A percentile compares a stretch with the other conserved stretches of the same genome.
These are phyloP conservation scores for Dicyrtoma fusca DNA, from an alignment of 2,888 invertebrate species.

Conservation along the genomic window DNA sequence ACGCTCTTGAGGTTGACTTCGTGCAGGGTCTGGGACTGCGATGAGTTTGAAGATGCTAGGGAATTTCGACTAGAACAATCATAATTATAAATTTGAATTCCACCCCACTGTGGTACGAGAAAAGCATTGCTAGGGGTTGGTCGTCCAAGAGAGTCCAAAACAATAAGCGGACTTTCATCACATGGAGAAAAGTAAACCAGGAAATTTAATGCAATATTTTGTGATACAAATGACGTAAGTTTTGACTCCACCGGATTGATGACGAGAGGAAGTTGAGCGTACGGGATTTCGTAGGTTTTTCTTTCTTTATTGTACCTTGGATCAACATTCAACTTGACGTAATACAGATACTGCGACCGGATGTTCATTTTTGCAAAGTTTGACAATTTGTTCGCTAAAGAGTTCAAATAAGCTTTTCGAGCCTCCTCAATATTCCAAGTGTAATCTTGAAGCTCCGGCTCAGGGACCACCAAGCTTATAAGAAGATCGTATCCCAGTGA, in stretches of 20 bases:
- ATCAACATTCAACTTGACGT: constrained; percentile 75
- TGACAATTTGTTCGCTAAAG: constrained; percentile 72
- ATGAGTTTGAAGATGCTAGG: background rate
- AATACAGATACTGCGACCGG: constrained; percentile 86
- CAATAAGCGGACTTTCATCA: constrained; percentile 71
- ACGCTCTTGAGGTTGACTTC: background rate
- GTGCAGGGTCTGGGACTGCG: background rate
- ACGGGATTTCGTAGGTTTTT: constrained; percentile 69
- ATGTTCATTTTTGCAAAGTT: constrained; percentile 77
- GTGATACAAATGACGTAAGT: constrained; percentile 78
- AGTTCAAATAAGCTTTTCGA: constrained; percentile 75
- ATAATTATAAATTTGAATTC: constrained; percentile 54
- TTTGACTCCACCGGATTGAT: constrained; percentile 87
- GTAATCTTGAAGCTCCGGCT: constrained; percentile 71
- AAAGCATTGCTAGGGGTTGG: constrained; percentile 51
- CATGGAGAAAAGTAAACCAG: constrained; percentile 81
- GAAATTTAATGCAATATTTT: constrained; percentile 80
- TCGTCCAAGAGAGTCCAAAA: constrained; percentile 66
- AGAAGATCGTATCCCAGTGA: constrained; percentile 75
- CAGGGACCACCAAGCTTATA: constrained; percentile 80
- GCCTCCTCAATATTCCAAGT: constrained; percentile 72
- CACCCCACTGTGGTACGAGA: constrained; percentile 56
- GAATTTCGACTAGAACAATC: constrained; percentile 45
- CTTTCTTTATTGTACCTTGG: constrained; percentile 63
- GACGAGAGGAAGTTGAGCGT: constrained; percentile 75